Percentiles rank a stretch among this genome's conserved stretches.
Evolutionary conservation across 2,113 vertebrate species (phyloP).

Genomic region (Neotragus pygmaeus): DNA sequence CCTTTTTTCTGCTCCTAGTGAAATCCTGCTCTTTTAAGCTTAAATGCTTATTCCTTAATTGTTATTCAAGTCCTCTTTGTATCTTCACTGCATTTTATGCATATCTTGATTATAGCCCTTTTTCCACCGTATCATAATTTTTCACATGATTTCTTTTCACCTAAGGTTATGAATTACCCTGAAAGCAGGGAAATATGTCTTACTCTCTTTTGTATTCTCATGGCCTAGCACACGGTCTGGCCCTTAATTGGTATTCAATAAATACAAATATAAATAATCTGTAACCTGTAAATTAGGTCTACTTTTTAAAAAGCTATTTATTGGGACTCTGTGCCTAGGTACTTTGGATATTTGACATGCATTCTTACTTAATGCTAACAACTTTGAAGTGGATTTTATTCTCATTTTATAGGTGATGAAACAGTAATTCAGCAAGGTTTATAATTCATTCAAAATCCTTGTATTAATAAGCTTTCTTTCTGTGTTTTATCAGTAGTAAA

Average conservation of each 20-base stretch:
- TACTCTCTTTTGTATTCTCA: not conserved
- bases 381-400: slow-evolving; percentile 5
- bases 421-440: not conserved
- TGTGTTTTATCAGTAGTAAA: not conserved
- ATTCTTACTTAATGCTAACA: not conserved
- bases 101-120: not conserved
- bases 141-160: not conserved
- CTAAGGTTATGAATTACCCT: not conserved
- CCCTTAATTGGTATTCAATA: not conserved
- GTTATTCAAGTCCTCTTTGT: not conserved
- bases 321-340: not conserved
- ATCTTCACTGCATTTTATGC: not conserved
- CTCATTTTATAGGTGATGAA: not conserved
- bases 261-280: not conserved
- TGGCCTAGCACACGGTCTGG: not conserved
- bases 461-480: not conserved
- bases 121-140: not conserved
- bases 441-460: not conserved
- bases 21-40: not conserved
- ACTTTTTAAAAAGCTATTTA: not conserved
- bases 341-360: not conserved
- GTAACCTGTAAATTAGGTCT: not conserved
- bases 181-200: not conserved
- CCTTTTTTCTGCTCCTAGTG: not conserved
- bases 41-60: not conserved